Conservation (phyloP, 2,113 vertebrate genomes). For the Pleuronectes platessa region DNA sequence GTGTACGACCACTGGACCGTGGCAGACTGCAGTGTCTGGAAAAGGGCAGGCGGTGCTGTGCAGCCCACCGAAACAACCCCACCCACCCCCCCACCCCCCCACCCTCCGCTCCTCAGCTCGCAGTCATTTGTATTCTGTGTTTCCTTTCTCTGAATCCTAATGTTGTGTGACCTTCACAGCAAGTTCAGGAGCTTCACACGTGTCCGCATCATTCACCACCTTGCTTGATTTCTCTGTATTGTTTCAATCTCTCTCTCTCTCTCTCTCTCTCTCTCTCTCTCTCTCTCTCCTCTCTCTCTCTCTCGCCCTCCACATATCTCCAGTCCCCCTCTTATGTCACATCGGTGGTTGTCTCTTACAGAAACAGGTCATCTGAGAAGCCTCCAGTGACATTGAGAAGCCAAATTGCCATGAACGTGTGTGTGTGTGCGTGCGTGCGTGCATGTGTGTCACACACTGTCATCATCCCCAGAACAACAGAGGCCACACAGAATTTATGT, state of each 20-base stretch:
- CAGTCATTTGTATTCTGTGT: constrained; percentile 38
- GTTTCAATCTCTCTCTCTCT: background rate
- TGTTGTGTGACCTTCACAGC: constrained; percentile 45
- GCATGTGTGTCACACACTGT: constrained; percentile 62
- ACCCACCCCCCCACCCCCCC: constrained; percentile 44
- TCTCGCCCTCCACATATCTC: constrained; percentile 36
- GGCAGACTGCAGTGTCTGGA: constrained; percentile 74
- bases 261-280: constrained; percentile 16
- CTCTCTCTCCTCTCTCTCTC: background rate
- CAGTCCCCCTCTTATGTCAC: constrained; percentile 54
- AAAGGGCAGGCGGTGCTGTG: constrained; percentile 67
- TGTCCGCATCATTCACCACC: constrained; percentile 14
- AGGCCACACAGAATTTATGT: constrained; percentile 82
- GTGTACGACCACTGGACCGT: constrained; percentile 79
- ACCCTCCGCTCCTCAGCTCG: background rate
- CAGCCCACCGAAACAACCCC: constrained; percentile 39
- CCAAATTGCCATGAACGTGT: constrained; percentile 73
- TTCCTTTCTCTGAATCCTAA: constrained; percentile 49
- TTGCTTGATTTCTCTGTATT: constrained; percentile 3
- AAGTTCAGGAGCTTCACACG: background rate
- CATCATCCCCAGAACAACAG: constrained; percentile 65
- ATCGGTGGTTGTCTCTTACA: constrained; percentile 67
- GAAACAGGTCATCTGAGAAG: constrained; percentile 81
- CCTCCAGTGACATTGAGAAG: constrained; percentile 77
- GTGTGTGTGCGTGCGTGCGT: constrained; percentile 1